phyloP scores from a whole-genome alignment of 2,113 vertebrate species.

The Zosterops japonicus region DNA sequence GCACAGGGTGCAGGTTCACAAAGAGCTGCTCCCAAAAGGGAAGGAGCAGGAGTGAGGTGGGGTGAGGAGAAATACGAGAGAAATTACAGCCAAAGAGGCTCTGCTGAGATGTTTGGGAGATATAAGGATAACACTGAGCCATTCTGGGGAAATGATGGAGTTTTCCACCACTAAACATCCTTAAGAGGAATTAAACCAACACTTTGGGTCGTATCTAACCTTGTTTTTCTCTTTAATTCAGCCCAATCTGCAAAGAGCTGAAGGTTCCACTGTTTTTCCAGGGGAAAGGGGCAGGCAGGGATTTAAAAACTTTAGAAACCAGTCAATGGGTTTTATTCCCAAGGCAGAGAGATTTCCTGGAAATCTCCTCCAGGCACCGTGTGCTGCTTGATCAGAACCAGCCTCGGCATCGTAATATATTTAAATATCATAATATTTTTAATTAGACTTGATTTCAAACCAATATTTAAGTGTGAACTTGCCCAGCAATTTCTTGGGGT shows the following conservation, averaged over 20 bases:
- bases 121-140: not conserved
- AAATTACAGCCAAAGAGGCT: not conserved
- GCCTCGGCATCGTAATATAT: not conserved
- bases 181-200: not conserved
- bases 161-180: not conserved
- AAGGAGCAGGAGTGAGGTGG: not conserved
- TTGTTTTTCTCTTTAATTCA: slow-evolving; percentile 55
- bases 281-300: slow-evolving; percentile 22
- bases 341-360: not conserved
- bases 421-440: not conserved
- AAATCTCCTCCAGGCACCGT: not conserved
- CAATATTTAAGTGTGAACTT: not conserved
- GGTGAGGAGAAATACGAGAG: not conserved
- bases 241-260: slow-evolving; percentile 39
- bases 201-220: not conserved
- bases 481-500: not conserved
- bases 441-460: not conserved
- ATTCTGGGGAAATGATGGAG: not conserved
- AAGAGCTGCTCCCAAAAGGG: not conserved
- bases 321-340: not conserved
- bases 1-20: not conserved
- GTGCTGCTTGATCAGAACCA: not conserved
- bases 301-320: not conserved
- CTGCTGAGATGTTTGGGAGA: not conserved
- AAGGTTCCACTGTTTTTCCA: slow-evolving; percentile 11